Conservation (phyloP, 2,888 invertebrate species). For the Priocnemis perturbator region DNA sequence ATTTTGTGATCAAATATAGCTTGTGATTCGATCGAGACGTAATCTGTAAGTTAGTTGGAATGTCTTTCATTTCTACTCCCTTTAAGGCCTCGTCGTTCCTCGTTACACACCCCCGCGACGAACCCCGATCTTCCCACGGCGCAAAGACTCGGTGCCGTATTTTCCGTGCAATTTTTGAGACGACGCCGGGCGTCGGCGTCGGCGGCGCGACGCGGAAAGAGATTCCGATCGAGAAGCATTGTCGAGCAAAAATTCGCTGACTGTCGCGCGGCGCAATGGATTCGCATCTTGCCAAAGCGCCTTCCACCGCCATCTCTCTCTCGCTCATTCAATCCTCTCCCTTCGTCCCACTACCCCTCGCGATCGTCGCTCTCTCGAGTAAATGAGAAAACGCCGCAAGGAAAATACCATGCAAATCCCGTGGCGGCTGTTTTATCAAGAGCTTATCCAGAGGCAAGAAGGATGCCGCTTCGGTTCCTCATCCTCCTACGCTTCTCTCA, state of each 20-base stretch:
- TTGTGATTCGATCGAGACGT: too few species aligned
- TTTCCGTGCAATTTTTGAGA: neutral
- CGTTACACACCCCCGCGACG: too few species aligned
- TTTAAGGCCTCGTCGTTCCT: too few species aligned
- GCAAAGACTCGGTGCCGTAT: too few species aligned
- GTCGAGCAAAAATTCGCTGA: constrained; percentile 12
- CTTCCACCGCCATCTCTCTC: neutral
- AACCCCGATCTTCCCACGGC: too few species aligned
- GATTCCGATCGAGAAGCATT: constrained; percentile 13
- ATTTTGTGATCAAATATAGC: too few species aligned
- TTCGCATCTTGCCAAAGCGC: constrained; percentile 11
- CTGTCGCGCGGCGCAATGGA: constrained; percentile 4
- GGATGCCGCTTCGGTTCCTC: constrained; percentile 18
- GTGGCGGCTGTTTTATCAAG: constrained; percentile 34
- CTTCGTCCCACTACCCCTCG: neutral
- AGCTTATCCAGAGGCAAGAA: constrained; percentile 34
- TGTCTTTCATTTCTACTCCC: too few species aligned
- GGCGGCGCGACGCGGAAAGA: neutral
- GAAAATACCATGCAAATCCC: constrained; percentile 39
- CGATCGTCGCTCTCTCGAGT: constrained; percentile 8
- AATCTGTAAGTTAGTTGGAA: too few species aligned
- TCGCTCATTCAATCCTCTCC: neutral
- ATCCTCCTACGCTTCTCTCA: neutral
- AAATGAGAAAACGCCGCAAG: constrained; percentile 27
- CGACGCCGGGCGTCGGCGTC: too few species aligned